Base-by-base conservation (phyloP, 2,113 vertebrate species). In the Narcine bancroftii region DNA sequence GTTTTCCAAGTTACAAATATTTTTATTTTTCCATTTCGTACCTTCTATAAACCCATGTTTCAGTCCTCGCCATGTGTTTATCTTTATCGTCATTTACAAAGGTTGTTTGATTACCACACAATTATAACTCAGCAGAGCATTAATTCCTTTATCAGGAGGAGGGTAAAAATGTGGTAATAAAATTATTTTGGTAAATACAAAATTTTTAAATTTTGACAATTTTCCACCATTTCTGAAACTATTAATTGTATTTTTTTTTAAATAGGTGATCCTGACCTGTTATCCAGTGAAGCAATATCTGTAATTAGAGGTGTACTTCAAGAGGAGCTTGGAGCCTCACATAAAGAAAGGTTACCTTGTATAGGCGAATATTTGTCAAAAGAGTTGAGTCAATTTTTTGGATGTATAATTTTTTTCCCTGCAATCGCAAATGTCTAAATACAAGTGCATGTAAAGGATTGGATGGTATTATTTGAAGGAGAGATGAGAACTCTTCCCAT, bases 291-390 rank as follows among this genome's bases (percentile, higher is more conserved):
- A 79, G 93, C 92, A 21, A 92, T 77, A 13, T 69, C 91, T 5
- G 45, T 10, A 92, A 89, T 92, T 42, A 85, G 69, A 45, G 93
- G 9, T 92, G 92, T 56, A 53, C 92, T 17, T 81, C 85, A 42
- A n/a, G 53, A 92, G 77, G 66, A 93, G 73, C 79, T 89, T 47
- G 83, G 72, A 36, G 76, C 93, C 60, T 92, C 92, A 63, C 93
- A 93, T 45, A 93, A 93, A 75, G 94, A 94, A 47, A 50, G 91
- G 17, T 77, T 93, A n/a, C 87, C 92, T 71, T 94, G 94, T 5
- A 45, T 36, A 79, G 81, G 47, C 1, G 94, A 94, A 33, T 93
- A 92, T 72, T 94, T 94, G 76, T 95, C 95, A 39, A 94, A 93
- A 92, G 92, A 94, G 96, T 97, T 71, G 63, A 42, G 65, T 91